Evolutionary conservation across 2,797 vertebrate genomes (phyloP).

Genomic region (Brotula barbata): DNA sequence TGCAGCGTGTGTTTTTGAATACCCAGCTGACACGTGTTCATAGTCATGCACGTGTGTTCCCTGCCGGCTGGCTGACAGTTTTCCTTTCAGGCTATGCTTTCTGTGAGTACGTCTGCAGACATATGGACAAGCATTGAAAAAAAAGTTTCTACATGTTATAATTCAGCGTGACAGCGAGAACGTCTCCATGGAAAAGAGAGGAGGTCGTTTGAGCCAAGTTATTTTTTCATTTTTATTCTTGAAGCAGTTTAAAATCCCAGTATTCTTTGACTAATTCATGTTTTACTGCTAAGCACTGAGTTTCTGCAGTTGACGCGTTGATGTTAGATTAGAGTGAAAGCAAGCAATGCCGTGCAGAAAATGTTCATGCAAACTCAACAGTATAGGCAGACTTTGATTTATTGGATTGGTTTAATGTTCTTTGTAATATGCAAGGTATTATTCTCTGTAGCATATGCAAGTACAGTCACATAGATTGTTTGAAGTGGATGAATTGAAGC

Average conservation of each 20-base stretch:
- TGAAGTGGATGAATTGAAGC: slow-evolving; percentile 22
- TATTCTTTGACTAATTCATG: slow-evolving; percentile 5
- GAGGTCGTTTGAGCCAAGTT: slow-evolving; percentile 20
- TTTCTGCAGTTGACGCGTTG: neutral
- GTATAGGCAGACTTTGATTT: slow-evolving; percentile 17
- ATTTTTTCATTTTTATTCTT: slow-evolving; percentile 24
- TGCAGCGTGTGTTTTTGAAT: neutral
- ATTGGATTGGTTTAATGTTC: slow-evolving; percentile 19
- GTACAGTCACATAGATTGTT: slow-evolving; percentile 3
- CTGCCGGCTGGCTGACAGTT: too few species aligned
- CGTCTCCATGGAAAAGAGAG: slow-evolving; percentile 55
- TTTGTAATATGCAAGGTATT: neutral
- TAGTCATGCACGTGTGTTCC: too few species aligned
- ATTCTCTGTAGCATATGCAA: slow-evolving; percentile 9
- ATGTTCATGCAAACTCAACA: neutral
- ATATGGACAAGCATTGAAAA: too few species aligned
- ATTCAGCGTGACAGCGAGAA: slow-evolving; percentile 21
- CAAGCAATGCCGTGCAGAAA: neutral
- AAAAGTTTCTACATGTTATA: slow-evolving; percentile 6
- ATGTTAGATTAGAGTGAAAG: neutral
- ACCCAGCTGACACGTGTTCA: too few species aligned
- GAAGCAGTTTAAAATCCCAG: neutral
- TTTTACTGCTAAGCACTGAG: neutral
- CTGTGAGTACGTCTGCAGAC: too few species aligned
- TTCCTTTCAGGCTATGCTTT: slow-evolving; percentile 19